A percentile compares a stretch with the other conserved stretches of the same genome.
phyloP scores from a whole-genome alignment of 2,113 vertebrate species.

The Thalassoma bifasciatum region DNA sequence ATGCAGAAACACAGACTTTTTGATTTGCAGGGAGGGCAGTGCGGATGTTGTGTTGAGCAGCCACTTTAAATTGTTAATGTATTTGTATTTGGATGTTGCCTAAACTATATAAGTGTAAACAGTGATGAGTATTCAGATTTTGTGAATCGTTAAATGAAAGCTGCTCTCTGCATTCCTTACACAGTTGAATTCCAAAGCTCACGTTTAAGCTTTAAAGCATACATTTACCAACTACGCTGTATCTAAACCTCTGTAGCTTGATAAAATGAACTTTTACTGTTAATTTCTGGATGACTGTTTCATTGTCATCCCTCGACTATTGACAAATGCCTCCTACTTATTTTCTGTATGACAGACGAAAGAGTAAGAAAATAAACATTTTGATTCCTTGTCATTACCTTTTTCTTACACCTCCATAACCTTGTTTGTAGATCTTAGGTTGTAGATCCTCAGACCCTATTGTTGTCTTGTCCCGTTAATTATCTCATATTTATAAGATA shows the following conservation, averaged over 20 bases:
- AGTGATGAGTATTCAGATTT: conserved; percentile 21
- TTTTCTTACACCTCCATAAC: conserved; percentile 20
- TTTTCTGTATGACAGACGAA: conserved; percentile 12
- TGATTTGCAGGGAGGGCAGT: conserved; percentile 39
- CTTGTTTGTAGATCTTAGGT: not conserved
- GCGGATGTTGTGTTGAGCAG: conserved; percentile 18
- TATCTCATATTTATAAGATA: conserved; percentile 8
- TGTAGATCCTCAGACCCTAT: not conserved
- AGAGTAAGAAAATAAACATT: not conserved
- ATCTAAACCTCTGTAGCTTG: conserved; percentile 19
- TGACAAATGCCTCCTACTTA: conserved; percentile 13
- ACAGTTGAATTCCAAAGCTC: not conserved
- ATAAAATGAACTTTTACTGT: conserved; percentile 15
- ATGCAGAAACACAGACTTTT: conserved; percentile 8
- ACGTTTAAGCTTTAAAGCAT: not conserved
- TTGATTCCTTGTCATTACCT: not conserved
- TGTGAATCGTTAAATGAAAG: conserved; percentile 48
- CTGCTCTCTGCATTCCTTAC: conserved; percentile 76
- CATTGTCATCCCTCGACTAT: conserved; percentile 2
- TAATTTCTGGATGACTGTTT: conserved; percentile 26
- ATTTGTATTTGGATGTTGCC: conserved; percentile 24
- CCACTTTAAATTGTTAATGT: conserved; percentile 26
- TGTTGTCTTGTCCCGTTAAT: not conserved
- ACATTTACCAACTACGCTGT: conserved; percentile 12
- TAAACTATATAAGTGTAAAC: conserved; percentile 23